These are phyloP conservation scores for Machaerirhynchus nigripectus DNA, from an alignment of 2,113 vertebrate species.

Conservation along the genomic window DNA sequence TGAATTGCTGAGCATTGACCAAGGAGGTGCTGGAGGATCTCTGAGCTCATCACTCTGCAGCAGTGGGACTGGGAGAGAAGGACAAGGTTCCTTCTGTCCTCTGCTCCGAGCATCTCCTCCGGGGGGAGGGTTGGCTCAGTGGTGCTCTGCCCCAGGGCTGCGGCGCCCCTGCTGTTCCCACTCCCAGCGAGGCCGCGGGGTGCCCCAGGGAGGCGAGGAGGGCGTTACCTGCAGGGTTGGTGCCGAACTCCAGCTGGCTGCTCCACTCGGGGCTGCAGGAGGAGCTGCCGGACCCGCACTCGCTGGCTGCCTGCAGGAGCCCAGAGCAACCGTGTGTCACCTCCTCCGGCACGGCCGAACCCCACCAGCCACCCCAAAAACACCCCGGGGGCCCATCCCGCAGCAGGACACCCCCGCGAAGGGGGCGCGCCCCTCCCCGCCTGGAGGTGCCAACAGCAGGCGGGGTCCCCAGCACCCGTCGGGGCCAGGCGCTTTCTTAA, in stretches of 20 bases:
- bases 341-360: background rate
- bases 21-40: background rate
- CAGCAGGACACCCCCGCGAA: fast-evolving
- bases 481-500: background rate
- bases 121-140: background rate
- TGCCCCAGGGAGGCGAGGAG: fast-evolving
- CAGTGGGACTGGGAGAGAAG: background rate
- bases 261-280: slow-evolving; percentile 98
- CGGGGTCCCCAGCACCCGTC: fast-evolving
- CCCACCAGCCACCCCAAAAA: background rate
- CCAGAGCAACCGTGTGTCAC: background rate
- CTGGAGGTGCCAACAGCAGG: background rate
- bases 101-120: fast-evolving
- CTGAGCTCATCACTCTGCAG: background rate
- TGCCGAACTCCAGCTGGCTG: slow-evolving; percentile 86
- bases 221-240: slow-evolving; percentile 80
- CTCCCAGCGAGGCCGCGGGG: background rate
- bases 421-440: fast-evolving
- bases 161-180: fast-evolving
- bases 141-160: background rate
- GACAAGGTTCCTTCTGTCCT: background rate
- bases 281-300: slow-evolving; percentile 86
- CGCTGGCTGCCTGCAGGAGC: slow-evolving; percentile 80
- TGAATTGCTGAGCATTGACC: background rate
- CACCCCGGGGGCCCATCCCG: too few species aligned